phyloP scores from a whole-genome alignment of 2,113 vertebrate genomes.

The Platysternon megacephalum region DNA sequence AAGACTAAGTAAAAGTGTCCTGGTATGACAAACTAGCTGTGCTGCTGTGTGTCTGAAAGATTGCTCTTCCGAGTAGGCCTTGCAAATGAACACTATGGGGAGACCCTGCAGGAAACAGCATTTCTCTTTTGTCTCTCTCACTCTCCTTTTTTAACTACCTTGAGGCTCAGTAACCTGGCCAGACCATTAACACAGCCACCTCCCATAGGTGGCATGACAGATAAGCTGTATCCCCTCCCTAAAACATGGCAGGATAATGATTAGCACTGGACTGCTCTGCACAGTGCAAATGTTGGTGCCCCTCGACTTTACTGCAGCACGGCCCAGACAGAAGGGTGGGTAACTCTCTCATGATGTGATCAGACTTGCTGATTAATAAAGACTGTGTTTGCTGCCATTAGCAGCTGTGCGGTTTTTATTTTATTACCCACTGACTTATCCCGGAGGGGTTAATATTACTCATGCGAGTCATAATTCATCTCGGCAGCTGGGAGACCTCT shows the following conservation, averaged over 20 bases:
- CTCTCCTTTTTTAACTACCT: conserved; percentile 32
- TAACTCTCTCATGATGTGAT: conserved; percentile 37
- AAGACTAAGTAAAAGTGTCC: neutral
- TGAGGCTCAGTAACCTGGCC: conserved; percentile 21
- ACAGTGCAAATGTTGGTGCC: neutral
- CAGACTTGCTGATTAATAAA: conserved; percentile 66
- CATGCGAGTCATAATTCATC: conserved; percentile 73
- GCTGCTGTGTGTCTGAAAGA: neutral
- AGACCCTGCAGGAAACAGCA: conserved; percentile 1
- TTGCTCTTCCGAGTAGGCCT: neutral
- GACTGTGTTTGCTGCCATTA: conserved; percentile 63
- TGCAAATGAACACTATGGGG: neutral
- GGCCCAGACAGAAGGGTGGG: conserved; percentile 15
- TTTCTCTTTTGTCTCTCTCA: neutral
- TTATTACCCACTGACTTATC: conserved; percentile 61
- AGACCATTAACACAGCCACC: neutral
- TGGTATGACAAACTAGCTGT: neutral
- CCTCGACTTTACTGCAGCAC: conserved; percentile 62
- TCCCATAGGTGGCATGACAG: neutral
- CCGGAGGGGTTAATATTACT: conserved; percentile 74
- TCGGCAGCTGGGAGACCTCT: conserved; percentile 69
- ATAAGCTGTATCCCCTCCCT: conserved; percentile 17
- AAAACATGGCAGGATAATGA: neutral
- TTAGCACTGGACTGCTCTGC: rapidly evolving
- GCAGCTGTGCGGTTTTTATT: conserved; percentile 61